These are phyloP conservation scores for Todiramphus saurophagus DNA, from an alignment of 2,113 vertebrate species.

Conservation along the genomic window DNA sequence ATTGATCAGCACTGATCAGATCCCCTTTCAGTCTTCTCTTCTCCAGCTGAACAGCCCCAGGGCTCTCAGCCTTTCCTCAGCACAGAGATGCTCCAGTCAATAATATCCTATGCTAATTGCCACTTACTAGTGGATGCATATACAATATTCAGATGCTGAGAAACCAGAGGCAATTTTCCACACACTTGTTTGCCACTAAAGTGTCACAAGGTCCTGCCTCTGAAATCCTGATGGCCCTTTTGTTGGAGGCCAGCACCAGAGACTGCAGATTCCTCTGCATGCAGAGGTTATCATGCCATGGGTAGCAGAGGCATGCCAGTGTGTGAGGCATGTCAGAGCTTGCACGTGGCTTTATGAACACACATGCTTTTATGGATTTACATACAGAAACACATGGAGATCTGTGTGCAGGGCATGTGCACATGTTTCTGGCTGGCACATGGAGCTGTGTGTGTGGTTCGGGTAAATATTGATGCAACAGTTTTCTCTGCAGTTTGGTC, in stretches of 20 bases:
- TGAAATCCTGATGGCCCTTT: background rate
- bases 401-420: fast-evolving
- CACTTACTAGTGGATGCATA: background rate
- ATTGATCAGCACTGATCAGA: too few species aligned
- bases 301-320: background rate
- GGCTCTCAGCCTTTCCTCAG: too few species aligned
- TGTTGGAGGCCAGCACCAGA: background rate
- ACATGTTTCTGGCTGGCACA: fast-evolving
- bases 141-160: background rate
- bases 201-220: background rate
- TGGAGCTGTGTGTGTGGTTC: fast-evolving
- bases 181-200: background rate
- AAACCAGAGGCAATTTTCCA: background rate
- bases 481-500: background rate
- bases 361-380: fast-evolving
- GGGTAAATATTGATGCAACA: background rate
- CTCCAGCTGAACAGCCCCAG: too few species aligned
- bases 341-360: background rate
- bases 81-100: too few species aligned
- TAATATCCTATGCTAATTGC: background rate
- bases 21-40: too few species aligned
- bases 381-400: fast-evolving
- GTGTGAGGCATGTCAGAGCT: fast-evolving
- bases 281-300: fast-evolving
- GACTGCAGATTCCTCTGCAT: fast-evolving